Conservation (phyloP, 2,113 vertebrate species). For the Galbula dea region DNA sequence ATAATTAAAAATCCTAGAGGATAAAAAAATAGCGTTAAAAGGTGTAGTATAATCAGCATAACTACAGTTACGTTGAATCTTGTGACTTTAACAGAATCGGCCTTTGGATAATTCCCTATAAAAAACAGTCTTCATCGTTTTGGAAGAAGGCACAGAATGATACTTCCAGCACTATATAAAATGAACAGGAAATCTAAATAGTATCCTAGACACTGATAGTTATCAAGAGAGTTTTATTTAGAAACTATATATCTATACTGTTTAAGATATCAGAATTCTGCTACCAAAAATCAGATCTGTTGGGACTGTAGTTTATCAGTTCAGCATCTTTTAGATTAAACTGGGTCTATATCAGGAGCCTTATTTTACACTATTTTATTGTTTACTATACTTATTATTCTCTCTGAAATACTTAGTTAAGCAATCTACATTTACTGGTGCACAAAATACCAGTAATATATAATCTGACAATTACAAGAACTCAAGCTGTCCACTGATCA, state of each 20-base stretch:
- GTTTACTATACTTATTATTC: not conserved
- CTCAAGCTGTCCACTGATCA: not conserved
- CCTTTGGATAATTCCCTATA: not conserved
- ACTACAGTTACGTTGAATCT: not conserved
- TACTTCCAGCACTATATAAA: not conserved
- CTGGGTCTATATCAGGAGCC: not conserved
- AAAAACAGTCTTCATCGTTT: not conserved
- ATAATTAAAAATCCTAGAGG: not conserved
- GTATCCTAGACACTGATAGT: not conserved
- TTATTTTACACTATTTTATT: not conserved
- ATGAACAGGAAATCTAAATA: not conserved
- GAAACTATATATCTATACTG: not conserved
- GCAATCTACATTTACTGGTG: not conserved
- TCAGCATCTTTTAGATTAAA: not conserved
- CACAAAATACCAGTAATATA: not conserved
- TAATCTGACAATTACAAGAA: not conserved
- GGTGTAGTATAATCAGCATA: not conserved
- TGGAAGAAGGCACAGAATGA: not conserved
- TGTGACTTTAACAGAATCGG: accelerated
- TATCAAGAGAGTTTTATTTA: not conserved
- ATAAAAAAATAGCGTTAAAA: not conserved
- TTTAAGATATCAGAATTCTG: not conserved
- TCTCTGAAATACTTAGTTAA: not conserved
- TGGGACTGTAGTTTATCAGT: not conserved
- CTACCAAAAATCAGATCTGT: not conserved